Evolutionary conservation across 2,113 vertebrate species (phyloP).

Genomic region (Orycteropus afer): DNA sequence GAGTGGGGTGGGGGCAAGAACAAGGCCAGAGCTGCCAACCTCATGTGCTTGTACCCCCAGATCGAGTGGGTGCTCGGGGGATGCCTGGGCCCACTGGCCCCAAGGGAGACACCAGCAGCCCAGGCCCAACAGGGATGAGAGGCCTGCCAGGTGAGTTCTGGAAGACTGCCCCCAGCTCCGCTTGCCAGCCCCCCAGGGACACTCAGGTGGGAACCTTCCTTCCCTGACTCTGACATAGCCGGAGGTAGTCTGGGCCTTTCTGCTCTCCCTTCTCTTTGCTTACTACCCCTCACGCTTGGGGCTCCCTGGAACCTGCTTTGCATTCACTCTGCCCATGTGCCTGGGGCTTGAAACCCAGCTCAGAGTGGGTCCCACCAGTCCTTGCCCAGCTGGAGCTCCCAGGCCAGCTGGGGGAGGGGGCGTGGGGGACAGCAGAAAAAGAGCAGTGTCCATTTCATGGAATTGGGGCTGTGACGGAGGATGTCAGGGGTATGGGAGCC

Average conservation of each 20-base stretch:
- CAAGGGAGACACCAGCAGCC: conserved; percentile 88
- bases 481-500: neutral
- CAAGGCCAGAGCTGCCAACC: neutral
- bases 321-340: rapidly evolving
- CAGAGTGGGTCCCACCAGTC: neutral
- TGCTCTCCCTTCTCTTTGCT: neutral
- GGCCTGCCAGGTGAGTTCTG: conserved; percentile 91
- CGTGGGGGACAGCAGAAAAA: neutral
- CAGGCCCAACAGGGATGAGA: conserved; percentile 88
- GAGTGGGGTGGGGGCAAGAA: rapidly evolving
- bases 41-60: conserved; percentile 36
- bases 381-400: neutral
- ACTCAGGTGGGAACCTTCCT: neutral
- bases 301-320: neutral
- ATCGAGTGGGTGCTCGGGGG: conserved; percentile 27
- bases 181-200: neutral
- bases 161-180: neutral
- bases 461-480: neutral
- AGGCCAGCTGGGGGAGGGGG: neutral
- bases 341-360: neutral
- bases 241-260: neutral
- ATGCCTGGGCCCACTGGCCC: conserved; percentile 86
- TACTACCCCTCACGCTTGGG: neutral
- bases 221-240: neutral
- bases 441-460: neutral